Evolutionary conservation across 2,888 invertebrate species (phyloP).

Genomic region (Chorisops tibialis): DNA sequence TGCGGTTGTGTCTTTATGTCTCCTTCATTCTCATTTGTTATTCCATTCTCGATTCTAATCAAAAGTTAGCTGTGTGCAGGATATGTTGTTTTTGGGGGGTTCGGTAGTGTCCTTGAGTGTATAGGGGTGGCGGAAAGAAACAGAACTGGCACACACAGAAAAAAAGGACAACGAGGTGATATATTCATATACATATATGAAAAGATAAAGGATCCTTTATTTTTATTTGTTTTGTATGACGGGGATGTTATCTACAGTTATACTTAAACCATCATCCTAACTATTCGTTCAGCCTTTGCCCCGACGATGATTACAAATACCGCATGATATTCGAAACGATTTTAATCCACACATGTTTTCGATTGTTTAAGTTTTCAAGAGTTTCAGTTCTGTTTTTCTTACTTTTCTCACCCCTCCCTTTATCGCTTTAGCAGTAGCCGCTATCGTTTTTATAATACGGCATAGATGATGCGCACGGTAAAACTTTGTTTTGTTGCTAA

Average conservation of each 20-base stretch:
- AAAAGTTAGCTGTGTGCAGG: slow-evolving; percentile 40
- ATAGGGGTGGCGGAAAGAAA: background rate
- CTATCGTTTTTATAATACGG: too few relatives aligned
- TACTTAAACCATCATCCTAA: background rate
- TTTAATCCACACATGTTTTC: slow-evolving; percentile 32
- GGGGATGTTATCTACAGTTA: slow-evolving; percentile 7
- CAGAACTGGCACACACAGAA: background rate
- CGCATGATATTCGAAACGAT: background rate
- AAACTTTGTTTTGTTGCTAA: slow-evolving; percentile 7
- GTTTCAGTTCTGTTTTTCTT: slow-evolving; percentile 5
- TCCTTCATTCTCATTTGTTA: slow-evolving; percentile 44
- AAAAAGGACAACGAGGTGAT: background rate
- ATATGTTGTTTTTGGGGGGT: background rate
- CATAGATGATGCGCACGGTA: background rate
- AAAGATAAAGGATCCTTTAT: slow-evolving; percentile 26
- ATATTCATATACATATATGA: background rate
- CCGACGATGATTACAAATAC: background rate
- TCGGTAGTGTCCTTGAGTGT: slow-evolving; percentile 1
- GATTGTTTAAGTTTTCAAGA: slow-evolving; percentile 33
- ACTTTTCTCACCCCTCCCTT: background rate
- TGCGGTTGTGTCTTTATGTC: too few relatives aligned
- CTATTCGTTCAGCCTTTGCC: background rate
- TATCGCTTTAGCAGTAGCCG: too few relatives aligned
- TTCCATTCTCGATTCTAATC: slow-evolving; percentile 48
- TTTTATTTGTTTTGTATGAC: slow-evolving; percentile 26